These are phyloP conservation scores for Cladopsammia gracilis DNA, from an alignment of 64 coral and sea anemone species.

Conservation along the genomic window DNA sequence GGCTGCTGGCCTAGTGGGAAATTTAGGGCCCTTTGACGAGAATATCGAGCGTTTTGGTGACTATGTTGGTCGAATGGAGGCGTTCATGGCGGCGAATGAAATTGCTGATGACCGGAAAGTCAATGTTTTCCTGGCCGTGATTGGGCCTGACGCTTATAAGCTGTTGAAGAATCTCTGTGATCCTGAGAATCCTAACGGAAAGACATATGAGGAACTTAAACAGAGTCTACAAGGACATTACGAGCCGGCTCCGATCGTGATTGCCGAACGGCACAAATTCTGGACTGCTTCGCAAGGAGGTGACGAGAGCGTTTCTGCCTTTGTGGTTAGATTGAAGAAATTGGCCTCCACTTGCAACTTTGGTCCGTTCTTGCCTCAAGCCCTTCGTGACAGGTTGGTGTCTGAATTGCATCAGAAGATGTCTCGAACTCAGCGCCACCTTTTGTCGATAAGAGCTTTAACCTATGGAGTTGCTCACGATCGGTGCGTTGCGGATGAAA, in stretches of 20 bases:
- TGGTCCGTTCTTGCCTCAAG: conserved; percentile 13
- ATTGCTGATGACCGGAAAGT: conserved; percentile 27
- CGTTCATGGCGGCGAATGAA: conserved; percentile 32
- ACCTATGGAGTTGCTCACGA: conserved; percentile 26
- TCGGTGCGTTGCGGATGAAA: conserved; percentile 24
- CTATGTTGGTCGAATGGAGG: conserved; percentile 30
- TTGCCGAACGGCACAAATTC: neutral
- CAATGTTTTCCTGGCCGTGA: conserved; percentile 45
- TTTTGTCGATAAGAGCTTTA: conserved; percentile 41
- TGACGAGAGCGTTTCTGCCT: neutral
- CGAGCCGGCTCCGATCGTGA: conserved; percentile 29
- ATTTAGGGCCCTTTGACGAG: conserved; percentile 45
- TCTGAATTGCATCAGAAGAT: conserved; percentile 33
- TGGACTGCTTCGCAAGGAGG: neutral
- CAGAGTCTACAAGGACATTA: conserved; percentile 43
- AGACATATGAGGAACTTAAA: conserved; percentile 8
- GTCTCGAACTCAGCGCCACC: conserved; percentile 46
- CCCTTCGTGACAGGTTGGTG: conserved; percentile 18
- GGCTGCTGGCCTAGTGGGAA: conserved; percentile 32
- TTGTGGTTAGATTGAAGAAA: neutral
- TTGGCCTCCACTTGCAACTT: conserved; percentile 21
- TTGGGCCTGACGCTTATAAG: conserved; percentile 55
- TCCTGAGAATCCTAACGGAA: conserved; percentile 43
- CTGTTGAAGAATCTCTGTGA: conserved; percentile 60
- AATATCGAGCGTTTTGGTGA: conserved; percentile 35